Evolutionary conservation across 2,113 vertebrate species (phyloP).

Genomic region (Aix galericulata): DNA sequence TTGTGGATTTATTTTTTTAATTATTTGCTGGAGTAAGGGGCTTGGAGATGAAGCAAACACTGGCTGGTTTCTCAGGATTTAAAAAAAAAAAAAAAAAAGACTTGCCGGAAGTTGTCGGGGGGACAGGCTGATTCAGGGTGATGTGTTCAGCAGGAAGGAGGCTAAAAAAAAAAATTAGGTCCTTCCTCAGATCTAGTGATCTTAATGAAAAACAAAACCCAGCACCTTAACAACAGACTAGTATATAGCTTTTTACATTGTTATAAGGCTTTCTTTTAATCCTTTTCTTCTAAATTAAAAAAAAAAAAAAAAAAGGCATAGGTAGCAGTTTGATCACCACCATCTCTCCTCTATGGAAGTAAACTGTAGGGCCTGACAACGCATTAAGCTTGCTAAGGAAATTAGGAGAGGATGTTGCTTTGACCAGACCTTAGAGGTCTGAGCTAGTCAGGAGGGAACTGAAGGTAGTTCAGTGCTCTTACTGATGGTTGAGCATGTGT

Average conservation of each 20-base stretch:
- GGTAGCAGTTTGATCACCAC: background rate
- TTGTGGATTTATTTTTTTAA: background rate
- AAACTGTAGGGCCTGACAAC: background rate
- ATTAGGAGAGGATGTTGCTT: background rate
- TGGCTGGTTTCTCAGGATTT: background rate
- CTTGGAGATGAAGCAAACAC: background rate
- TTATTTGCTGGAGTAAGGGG: background rate
- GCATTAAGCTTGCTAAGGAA: background rate
- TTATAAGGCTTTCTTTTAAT: background rate
- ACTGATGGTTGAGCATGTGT: background rate
- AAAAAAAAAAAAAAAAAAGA: background rate
- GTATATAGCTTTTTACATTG: background rate
- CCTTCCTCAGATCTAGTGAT: background rate
- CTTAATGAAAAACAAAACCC: background rate
- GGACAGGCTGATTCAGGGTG: background rate
- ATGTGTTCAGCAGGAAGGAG: background rate
- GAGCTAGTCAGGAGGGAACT: background rate
- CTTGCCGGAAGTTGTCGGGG: background rate
- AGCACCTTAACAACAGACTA: background rate
- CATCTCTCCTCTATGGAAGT: background rate
- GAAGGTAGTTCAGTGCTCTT: background rate
- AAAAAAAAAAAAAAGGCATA: background rate
- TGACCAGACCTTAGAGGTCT: background rate
- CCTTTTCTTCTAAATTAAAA: background rate
- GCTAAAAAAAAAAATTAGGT: background rate